These are phyloP conservation scores for Coremacera marginata DNA, from an alignment of 2,888 invertebrate genomes.

Conservation along the genomic window DNA sequence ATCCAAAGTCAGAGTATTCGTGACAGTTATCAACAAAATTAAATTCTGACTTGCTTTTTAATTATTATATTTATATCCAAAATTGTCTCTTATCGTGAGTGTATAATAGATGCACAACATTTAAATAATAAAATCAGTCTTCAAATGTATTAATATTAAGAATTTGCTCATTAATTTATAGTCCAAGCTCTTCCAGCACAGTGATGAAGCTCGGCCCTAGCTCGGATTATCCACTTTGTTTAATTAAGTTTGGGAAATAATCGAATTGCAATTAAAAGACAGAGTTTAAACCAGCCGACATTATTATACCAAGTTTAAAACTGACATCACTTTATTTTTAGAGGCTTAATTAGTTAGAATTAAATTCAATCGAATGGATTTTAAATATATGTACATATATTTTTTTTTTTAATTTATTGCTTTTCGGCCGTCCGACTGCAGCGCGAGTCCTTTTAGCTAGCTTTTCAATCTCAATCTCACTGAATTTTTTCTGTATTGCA, in stretches of 20 bases:
- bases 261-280: too few relatives aligned
- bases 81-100: not conserved
- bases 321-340: too few relatives aligned
- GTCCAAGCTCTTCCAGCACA: too few relatives aligned
- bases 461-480: slow-evolving; percentile 20
- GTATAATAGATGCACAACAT: slow-evolving; percentile 65
- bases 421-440: not conserved
- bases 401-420: slow-evolving; percentile 1
- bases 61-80: not conserved
- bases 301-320: too few relatives aligned
- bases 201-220: too few relatives aligned
- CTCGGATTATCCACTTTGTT: not conserved
- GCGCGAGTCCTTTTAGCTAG: slow-evolving; percentile 12
- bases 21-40: not conserved
- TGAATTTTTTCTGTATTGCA: slow-evolving; percentile 51
- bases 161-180: not conserved
- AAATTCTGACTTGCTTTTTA: not conserved
- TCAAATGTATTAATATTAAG: slow-evolving; percentile 51
- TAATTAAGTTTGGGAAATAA: not conserved
- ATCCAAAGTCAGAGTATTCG: too few relatives aligned
- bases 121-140: slow-evolving; percentile 68
- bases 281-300: too few relatives aligned
- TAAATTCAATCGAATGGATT: not conserved
- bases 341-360: not conserved
- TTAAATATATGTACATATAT: too few relatives aligned